Evolutionary conservation across 2,888 invertebrate genomes (phyloP), one percentile per base, ranked within the genome.

Genomic region (Drosophila limbata): DNA sequence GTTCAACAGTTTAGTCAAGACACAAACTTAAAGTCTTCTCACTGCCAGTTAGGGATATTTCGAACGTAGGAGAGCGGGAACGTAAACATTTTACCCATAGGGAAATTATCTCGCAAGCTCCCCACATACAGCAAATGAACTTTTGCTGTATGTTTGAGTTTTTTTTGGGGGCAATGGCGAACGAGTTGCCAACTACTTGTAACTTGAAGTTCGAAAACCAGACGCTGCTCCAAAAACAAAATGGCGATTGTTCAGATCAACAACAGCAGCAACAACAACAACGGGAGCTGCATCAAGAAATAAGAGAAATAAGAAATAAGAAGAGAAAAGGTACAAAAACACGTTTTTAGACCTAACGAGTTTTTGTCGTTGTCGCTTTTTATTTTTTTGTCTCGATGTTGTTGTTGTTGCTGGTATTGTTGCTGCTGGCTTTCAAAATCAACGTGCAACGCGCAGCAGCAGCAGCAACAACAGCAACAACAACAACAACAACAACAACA

Each of bases 341-440:
- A 83, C 75, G 86, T 86, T 88, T 86, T 64, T 70, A 70, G 74
- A 71, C 84, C 73, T 82, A 86, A 84, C 84, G 79, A 84, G 84
- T 84, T 86, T 79, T 79, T 42, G 42, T 28, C 15, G 39, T 71
- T 60, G 64, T 75, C 40, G 50, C 71, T 17, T 57, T 55, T 60
- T 63, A 53, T 33, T 55, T 42, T 11, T 50, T 67, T 50, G 55
- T 51, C 37, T 50, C 19, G 17, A 19, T 35, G 19, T 33, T 66
- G 37, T 19, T 61, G 50, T 28, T 31, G 50, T 28, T 31, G 42
- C 47, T 60, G 59, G 42, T 61, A 21, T 28, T 64, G 64, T 73
- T 68, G 47, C 39, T 65, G 57, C 64, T 67, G 77, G 77, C 64
- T 70, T 71, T 64, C 65, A 68, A 84, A 81, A 73, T 67, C 74